phyloP scores from a whole-genome alignment of 2,888 invertebrate genomes.

The Parapristionchus giblindavisi region DNA sequence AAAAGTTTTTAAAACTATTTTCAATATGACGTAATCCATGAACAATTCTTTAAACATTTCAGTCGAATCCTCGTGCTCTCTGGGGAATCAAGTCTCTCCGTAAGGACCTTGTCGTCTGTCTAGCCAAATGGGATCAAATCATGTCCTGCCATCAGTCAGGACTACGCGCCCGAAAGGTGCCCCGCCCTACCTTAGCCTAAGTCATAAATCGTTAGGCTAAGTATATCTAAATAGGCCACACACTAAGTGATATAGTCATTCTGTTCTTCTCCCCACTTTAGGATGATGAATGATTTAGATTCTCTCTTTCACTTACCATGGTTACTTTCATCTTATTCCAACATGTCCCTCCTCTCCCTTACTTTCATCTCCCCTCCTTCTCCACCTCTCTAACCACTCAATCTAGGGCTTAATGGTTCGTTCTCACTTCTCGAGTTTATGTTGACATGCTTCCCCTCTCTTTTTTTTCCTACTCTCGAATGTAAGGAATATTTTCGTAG shows the following conservation, averaged over 20 bases:
- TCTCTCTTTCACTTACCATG: too few relatives aligned
- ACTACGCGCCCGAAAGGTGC: conserved; percentile 66
- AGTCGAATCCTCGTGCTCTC: conserved; percentile 64
- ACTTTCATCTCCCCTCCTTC: background rate
- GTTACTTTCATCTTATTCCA: background rate
- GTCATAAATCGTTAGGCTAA: too few relatives aligned
- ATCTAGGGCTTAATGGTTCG: background rate
- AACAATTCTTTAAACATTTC: conserved; percentile 45
- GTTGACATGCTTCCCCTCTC: background rate
- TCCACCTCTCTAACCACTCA: background rate
- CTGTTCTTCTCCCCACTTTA: too few relatives aligned
- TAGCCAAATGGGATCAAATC: conserved; percentile 69
- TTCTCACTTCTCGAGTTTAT: background rate
- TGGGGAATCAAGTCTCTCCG: conserved; percentile 67
- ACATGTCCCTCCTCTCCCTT: background rate
- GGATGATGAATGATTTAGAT: too few relatives aligned
- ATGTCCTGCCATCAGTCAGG: conserved; percentile 68
- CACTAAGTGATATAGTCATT: too few relatives aligned
- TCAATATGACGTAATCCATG: too few relatives aligned
- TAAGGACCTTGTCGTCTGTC: conserved; percentile 66
- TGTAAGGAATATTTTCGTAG: too few relatives aligned
- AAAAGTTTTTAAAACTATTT: too few relatives aligned
- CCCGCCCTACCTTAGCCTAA: conserved; percentile 37
- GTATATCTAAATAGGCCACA: too few relatives aligned
- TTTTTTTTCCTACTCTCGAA: background rate